Evolutionary conservation across 2,113 vertebrate genomes (phyloP), one percentile per base, ranked within the genome.

Genomic region (Montifringilla adamsi): DNA sequence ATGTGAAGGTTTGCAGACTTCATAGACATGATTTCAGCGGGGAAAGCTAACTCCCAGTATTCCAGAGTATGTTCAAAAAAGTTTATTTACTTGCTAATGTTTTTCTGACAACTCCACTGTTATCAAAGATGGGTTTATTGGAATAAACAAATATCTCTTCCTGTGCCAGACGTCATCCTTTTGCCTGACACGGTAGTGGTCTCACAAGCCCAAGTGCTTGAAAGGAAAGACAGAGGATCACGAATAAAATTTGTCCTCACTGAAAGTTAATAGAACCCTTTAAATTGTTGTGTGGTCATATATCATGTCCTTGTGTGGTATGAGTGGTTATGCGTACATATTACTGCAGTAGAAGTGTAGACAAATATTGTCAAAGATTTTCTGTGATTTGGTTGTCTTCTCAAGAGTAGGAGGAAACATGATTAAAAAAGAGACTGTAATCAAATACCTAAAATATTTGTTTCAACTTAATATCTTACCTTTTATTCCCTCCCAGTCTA

Each of bases 171-270:
- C 22, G 6, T 79, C 41, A 47, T 64, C 9, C 1, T 75, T 27
- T 46, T 72, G 2, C 26, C 50, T 74, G 33, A 43, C 7, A 7
- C 1, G 1, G 21, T 17, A 72, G 19, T 53, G 44, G 6, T 30
- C 49, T n/a, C 56, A 75, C 8, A 72, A 66, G 6, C 10, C 33
- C 1, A 6, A 19, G 5, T 15, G 2, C 18, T 28, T 2, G 1
- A 20, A 20, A 55, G 18, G 21, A 17, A 15, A 43, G 35, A 55
- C 11, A 6, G 21, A 21, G 13, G 6, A 69, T 62, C n/a, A 46
- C 17, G 39, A 70, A 79, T 10, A 23, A 72, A 55, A 68, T 5
- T 11, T 39, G 8, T 67, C 18, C 17, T 86, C 50, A 33, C 15
- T 60, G 11, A 28, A 55, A 35, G 13, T 6, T 50, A 33, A 37